Base-by-base conservation (phyloP, 2,797 vertebrate species). In the Botia almorhae region DNA sequence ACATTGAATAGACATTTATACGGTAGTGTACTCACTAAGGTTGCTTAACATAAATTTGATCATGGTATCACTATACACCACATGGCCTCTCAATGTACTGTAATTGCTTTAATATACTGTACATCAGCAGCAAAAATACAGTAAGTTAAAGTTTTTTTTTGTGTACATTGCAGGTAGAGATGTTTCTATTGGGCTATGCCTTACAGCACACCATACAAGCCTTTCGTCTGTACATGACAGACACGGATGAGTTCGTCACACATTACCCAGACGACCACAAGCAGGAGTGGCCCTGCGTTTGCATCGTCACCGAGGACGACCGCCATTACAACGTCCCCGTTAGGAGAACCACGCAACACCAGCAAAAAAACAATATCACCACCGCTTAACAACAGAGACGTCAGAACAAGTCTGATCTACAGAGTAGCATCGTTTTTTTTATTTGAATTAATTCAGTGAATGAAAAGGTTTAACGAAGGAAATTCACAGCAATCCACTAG, bases 141-240 rank as follows among this genome's bases (percentile, higher is more conserved):
- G 7, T 53, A 17, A 48, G 43, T 33, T 21, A n/a, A 53, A 46
- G 48, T 7, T 69, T 39, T 70, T n/a, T 56, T 12, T 19, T 77
- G 46, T 46, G 13, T 60, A 3, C 50, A 19, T 50, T 82, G 29
- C 85, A 99, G 98, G 97, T 99, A 84, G 98, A 99, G 91, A 99
- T 99, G 98, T 99, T 98, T 90, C 94, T 99, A 48, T 93, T 99
- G 33, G 98, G 97, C 81, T 95, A 98, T 43, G 89, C 98, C n/a
- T 90, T 99, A 88, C 93, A 93, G 74, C 93, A 95, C 80, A 96
- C 95, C 90, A 97, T 99, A 89, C 94, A 92, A 88, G 96, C 97
- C 78, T 99, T 97, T 91, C 94, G 98, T 78, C 93, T 99, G 12
- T 99, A 99, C 90, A 98, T 96, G 90, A 93, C 93, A 0, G 92